Evolutionary conservation across 2,888 invertebrate genomes (phyloP).

Genomic region (Cheilosia grossa): DNA sequence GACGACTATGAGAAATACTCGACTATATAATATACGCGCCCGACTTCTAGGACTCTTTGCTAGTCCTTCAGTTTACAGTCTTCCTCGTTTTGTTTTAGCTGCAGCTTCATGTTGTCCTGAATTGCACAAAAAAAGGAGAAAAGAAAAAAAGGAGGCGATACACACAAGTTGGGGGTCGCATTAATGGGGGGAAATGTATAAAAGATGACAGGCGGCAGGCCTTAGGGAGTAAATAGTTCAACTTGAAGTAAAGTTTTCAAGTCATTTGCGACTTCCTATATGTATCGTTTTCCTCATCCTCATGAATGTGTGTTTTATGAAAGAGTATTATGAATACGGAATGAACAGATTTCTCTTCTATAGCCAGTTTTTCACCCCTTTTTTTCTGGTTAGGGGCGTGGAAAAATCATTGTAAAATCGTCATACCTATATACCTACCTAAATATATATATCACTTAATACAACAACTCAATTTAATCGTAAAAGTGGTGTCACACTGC

Average conservation of each 20-base stretch:
- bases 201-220: constrained; percentile 70
- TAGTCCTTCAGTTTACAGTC: constrained; percentile 65
- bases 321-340: constrained; percentile 69
- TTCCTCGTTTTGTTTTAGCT: constrained; percentile 11
- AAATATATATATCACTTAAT: constrained; percentile 27
- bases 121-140: constrained; percentile 26
- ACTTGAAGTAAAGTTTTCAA: constrained; percentile 73
- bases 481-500: constrained; percentile 40
- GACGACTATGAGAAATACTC: constrained; percentile 28
- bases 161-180: constrained; percentile 43
- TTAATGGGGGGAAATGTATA: constrained; percentile 51
- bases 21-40: constrained; percentile 40
- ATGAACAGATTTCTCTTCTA: constrained; percentile 50
- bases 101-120: constrained; percentile 34
- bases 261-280: constrained; percentile 65
- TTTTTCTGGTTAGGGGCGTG: constrained; percentile 54
- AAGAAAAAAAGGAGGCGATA: constrained; percentile 21
- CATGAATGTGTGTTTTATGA: constrained; percentile 59
- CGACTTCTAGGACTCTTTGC: constrained; percentile 63
- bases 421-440: background rate
- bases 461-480: constrained; percentile 45
- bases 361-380: background rate
- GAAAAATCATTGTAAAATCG: constrained; percentile 37
- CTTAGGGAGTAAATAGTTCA: constrained; percentile 71
- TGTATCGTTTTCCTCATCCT: constrained; percentile 26